A percentile compares a stretch with the other conserved stretches of the same genome.
phyloP scores from a whole-genome alignment of 2,797 vertebrate genomes.

The Tympanoctomys barrerae region DNA sequence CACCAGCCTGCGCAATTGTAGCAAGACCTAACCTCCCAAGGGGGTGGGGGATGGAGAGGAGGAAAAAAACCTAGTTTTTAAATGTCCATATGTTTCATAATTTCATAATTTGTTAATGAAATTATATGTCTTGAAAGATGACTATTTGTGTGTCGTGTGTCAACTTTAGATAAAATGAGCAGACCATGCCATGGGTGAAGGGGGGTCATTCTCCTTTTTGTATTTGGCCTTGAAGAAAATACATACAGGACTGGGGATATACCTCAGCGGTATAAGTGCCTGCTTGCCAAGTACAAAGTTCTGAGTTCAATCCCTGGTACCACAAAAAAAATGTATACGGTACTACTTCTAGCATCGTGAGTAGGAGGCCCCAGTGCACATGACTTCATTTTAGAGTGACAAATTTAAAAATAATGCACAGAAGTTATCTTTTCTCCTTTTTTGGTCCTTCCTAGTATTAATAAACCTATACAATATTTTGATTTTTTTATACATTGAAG shows the following conservation, averaged over 20 bases:
- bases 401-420: neutral
- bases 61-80: no score
- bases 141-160: neutral
- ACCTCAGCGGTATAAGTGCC: no score
- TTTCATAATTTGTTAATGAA: neutral
- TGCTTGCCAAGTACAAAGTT: no score
- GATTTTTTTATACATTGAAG: neutral
- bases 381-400: conserved; percentile 51
- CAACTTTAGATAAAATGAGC: neutral
- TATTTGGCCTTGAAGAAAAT: neutral
- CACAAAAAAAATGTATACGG: neutral
- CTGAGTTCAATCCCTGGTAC: no score
- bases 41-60: neutral
- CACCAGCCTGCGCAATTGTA: neutral
- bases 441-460: neutral
- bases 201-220: neutral
- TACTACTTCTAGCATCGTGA: neutral
- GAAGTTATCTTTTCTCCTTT: neutral
- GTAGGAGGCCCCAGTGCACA: fast-evolving
- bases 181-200: neutral
- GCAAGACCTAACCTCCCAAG: neutral
- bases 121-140: neutral
- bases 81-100: no score
- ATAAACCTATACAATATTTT: neutral
- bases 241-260: neutral